Evolutionary conservation across 2,113 vertebrate genomes (phyloP).

Genomic region (Polyodon spathula): DNA sequence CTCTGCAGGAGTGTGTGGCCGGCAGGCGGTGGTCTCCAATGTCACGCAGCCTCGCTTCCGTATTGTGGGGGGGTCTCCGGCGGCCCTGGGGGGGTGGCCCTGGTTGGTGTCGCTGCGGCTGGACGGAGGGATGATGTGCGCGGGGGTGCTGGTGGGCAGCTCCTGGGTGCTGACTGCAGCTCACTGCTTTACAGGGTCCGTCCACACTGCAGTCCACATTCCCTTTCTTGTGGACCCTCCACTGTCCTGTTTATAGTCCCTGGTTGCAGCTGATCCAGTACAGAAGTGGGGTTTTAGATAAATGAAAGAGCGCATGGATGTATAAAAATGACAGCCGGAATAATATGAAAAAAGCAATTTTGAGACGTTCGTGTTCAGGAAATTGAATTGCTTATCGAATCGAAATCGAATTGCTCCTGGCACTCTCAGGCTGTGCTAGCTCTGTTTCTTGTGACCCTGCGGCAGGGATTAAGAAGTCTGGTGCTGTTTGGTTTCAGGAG

Average conservation of each 20-base stretch:
- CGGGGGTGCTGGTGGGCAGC: conserved; percentile 77
- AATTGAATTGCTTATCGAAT: no score
- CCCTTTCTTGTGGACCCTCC: neutral
- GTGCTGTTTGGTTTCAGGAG: conserved; percentile 42
- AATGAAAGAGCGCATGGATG: no score
- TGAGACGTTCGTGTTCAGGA: no score
- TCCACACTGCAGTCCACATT: neutral
- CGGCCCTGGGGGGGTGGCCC: conserved; percentile 75
- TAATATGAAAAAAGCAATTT: no score
- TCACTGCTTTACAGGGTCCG: conserved; percentile 85
- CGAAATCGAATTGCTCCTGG: no score
- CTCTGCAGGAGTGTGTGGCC: conserved; percentile 62
- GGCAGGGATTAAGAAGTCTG: no score
- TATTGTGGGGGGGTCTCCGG: conserved; percentile 75
- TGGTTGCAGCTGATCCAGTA: no score
- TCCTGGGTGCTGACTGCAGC: conserved; percentile 88
- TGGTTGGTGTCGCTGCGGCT: conserved; percentile 84
- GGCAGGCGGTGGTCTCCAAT: conserved; percentile 43
- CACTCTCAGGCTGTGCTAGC: no score
- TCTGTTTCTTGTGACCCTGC: no score
- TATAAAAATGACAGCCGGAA: no score
- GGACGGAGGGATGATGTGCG: conserved; percentile 81
- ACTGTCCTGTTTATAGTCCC: neutral
- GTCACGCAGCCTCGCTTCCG: conserved; percentile 52
- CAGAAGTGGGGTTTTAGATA: no score